Base-by-base conservation (phyloP, 2,113 vertebrate genomes). In the Rhinichthys klamathensis region DNA sequence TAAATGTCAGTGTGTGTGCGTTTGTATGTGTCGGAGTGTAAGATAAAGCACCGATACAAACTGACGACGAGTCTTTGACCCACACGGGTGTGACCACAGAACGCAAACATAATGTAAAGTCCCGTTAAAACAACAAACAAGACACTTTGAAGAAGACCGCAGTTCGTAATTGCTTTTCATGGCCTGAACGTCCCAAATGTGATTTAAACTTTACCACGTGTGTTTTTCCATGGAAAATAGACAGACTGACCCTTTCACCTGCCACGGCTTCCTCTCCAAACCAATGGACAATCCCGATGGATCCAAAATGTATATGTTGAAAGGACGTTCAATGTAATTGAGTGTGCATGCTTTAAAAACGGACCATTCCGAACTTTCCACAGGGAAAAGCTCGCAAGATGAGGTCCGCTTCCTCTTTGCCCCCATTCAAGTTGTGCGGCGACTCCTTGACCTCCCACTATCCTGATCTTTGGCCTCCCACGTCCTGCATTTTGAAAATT, bases 321-420 rank as follows among this genome's bases (percentile, higher is more conserved):
- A 87, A 85, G 83, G 74, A 85, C 75, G 49, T 72, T 67, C 63
- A 77, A 54, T 82, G 80, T 85, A 84, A 84, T 79, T 78, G 82
- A 77, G 86, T 56, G 80, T 23, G 76, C 38, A 73, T 81, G 81
- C 51, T 70, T 70, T 67, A 72, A 41, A 83, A 83, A 80, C 63
- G 15, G 13, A 51, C 86, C 65, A 63, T 74, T 82, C 58, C 58
- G 82, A 80, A 89, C 86, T 89, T 82, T 93, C 92, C 88, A 87
- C 51, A 85, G 86, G 78, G 84, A 88, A 60, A 86, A 74, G 80
- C 90, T 87, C 90, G 90, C 89, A 91, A 75, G 60, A 94, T 91
- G 90, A 92, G 88, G 90, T 89, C 90, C 90, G 85, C 87, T 88
- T 92, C 82, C 90, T 91, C 91, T 90, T 87, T 90, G 92, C 87